These are phyloP conservation scores for Rhynchopsitta pachyrhyncha DNA, from an alignment of 2,113 vertebrate genomes.

Conservation along the genomic window DNA sequence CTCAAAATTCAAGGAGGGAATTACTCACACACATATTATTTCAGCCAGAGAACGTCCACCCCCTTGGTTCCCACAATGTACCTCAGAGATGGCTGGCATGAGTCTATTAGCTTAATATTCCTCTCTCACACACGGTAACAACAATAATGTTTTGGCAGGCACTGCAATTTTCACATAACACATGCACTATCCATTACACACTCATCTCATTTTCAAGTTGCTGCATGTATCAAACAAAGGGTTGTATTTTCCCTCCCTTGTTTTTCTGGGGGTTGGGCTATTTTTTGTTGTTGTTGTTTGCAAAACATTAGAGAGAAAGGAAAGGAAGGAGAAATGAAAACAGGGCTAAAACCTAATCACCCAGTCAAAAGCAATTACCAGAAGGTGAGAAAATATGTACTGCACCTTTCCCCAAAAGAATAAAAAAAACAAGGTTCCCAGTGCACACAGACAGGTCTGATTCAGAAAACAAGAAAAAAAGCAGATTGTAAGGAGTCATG, in stretches of 20 bases:
- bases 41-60: constrained; percentile 38
- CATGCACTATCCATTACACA: background rate
- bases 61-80: constrained; percentile 54
- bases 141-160: constrained; percentile 37
- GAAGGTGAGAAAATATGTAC: background rate
- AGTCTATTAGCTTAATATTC: constrained; percentile 9
- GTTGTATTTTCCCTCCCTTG: background rate
- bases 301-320: background rate
- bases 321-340: background rate
- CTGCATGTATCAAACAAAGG: background rate
- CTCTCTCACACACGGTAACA: background rate
- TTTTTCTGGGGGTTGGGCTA: background rate
- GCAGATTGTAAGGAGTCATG: background rate
- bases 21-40: constrained; percentile 32
- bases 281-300: background rate
- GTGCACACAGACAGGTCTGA: background rate
- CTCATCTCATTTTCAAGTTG: constrained; percentile 39
- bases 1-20: constrained; percentile 35
- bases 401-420: background rate
- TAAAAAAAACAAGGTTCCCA: background rate
- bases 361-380: background rate
- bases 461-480: background rate
- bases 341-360: background rate
- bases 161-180: background rate
- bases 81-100: constrained; percentile 1